Base-by-base conservation (phyloP, 2,113 vertebrate species). In the Columbina picui region DNA sequence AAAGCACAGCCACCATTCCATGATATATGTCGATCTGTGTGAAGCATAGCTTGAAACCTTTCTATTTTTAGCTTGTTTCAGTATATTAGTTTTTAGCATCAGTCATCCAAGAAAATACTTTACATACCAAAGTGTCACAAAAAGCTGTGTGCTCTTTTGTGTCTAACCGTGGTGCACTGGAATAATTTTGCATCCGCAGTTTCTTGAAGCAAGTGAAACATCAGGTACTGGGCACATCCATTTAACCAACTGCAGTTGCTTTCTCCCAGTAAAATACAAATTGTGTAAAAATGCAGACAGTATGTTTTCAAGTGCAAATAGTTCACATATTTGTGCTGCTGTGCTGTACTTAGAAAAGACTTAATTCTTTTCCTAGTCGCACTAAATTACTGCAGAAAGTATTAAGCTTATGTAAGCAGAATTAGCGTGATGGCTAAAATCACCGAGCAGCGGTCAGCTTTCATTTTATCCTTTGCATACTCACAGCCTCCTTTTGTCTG, bases 371-470 rank as follows among this genome's bases (percentile, higher is more conserved):
- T 22, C 65, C 70, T 69, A 20, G 78, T 75, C 1, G 3, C 77
- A n/a, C 69, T 60, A 55, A 90, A 92, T 89, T 63, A 67, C 83
- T 71, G 65, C 80, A 59, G 73, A 74, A 89, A 84, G 64, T 12
- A 92, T 89, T 93, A 93, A 60, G 89, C 32, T 93, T 93, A 67
- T 39, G 52, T 74, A 87, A 95, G 89, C 64, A 93, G 92, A 93
- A 94, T 84, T 89, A 95, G 39, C 1, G 0, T 43, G 27, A 30
- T 4, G 52, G 83, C 60, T 77, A 30, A 81, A 89, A 73, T 18
- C 83, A 71, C 10, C 0, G 0, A 77, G 88, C 80, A 41, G 70
- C 87, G 52, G 39, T 22, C 19, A 14, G 80, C 68, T 87, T 84
- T 59, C 50, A 5, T 41, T 36, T 95, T 71, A 63, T n/a, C 52